Conservation (phyloP, 2,797 vertebrate species). For the Cuniculus paca region DNA sequence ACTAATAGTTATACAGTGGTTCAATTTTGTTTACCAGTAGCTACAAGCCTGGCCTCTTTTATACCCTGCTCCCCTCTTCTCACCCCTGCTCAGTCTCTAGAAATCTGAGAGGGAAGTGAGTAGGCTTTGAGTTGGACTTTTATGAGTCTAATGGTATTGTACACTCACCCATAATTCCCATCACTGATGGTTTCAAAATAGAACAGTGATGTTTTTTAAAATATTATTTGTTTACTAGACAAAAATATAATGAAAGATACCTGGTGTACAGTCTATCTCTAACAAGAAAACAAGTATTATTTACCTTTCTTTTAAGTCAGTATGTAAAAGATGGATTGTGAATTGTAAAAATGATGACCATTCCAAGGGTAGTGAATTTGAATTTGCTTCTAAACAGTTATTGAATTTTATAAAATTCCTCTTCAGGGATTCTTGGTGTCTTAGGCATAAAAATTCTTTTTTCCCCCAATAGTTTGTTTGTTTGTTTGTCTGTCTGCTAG, state of each 20-base stretch:
- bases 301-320: constrained; percentile 38
- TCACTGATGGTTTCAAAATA: background rate
- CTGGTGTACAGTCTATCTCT: constrained; percentile 28
- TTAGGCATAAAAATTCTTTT: background rate
- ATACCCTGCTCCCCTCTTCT: background rate
- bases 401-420: constrained; percentile 39
- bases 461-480: background rate
- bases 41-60: background rate
- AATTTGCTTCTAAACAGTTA: constrained; percentile 17
- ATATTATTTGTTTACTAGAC: constrained; percentile 40
- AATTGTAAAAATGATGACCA: constrained; percentile 38
- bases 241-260: constrained; percentile 61
- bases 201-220: constrained; percentile 28
- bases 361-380: constrained; percentile 16
- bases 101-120: background rate
- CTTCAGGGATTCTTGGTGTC: constrained; percentile 35
- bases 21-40: background rate
- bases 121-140: background rate
- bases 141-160: background rate
- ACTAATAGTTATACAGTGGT: background rate
- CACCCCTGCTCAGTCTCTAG: background rate
- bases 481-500: background rate
- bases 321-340: background rate
- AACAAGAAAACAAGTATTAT: constrained; percentile 4
- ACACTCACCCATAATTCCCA: background rate